Evolutionary conservation across 2,888 invertebrate species (phyloP), one percentile per base, ranked within the genome.

Genomic region (Pecten maximus): DNA sequence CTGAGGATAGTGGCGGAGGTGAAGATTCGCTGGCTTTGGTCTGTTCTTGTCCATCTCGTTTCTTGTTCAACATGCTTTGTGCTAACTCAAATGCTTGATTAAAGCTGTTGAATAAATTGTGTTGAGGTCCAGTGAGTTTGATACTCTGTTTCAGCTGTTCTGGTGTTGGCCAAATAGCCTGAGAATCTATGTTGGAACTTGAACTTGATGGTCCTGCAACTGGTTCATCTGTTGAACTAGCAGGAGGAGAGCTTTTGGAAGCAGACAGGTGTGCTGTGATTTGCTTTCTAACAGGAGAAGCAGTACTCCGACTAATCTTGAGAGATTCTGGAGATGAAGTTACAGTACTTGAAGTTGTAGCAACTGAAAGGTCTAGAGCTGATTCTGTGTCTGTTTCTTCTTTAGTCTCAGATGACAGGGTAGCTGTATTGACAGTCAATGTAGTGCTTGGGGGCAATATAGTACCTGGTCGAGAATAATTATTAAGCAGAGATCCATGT

Each of bases 81-180:
- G 90, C 90, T 35, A 92, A 44, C 35, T 90, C 89, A 91, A 92
- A 92, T 39, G 88, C 90, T 88, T 92, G 88, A 90, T 89, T 89
- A 88, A 92, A 91, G 35, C 54, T 92, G 15, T 90, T 90, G 28
- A 89, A 90, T 87, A 92, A 86, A 54, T 88, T 89, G 40, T 92
- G 89, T 50, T 92, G 91, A 54, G 50, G 60, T n/a, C 89, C 91
- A 35, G 90, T 90, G 44, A 92, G 35, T 90, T 92, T 90, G 87
- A 91, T 89, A 60, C 74, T 74, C 35, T 74, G 74, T 74, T 74
- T 74, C 6, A 74, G 74, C 74, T 74, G 74, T 74, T 74, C 74
- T 35, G 74, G 74, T 74, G 74, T 74, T 16, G 74, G 74, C 74
- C 74, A 74, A 74, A 74, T 16, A 74, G 74, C 74, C 35, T 74